Base-by-base conservation (phyloP, 2,888 invertebrate genomes). In the Cantharis rustica region DNA sequence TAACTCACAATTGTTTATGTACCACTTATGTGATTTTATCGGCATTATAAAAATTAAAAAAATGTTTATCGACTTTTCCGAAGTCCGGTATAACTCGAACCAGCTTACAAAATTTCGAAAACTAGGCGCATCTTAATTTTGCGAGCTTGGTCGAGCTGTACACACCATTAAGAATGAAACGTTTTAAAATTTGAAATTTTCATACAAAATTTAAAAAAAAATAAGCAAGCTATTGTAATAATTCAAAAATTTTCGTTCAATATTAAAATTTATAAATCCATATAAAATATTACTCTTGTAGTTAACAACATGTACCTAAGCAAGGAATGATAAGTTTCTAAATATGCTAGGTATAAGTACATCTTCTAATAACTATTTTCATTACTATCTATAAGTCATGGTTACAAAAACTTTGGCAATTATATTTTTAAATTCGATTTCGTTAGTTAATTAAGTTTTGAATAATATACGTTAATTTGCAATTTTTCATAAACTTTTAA, bases 301-400 rank as follows among this genome's bases (percentile, higher is more conserved):
- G 63, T 73, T 61, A 77, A 81, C 81, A 83, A 81, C 83, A 84
- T 84, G 64, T 66, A 66, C 64, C 64, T 89, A 89, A 90, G 90
- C 89, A 91, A 91, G 91, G 91, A 91, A 91, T 91, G 91, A 91
- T 91, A 90, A 88, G 90, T 90, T 90, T 91, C 91, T 84, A 90
- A 89, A 88, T 91, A 89, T 90, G 90, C 91, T 90, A 88, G 86
- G 90, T 90, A 90, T 90, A 88, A 87, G 78, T 79, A 70, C 73
- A 80, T 66, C 71, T 74, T 74, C 68, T 66, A 83, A 80, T 74
- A 81, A 82, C 64, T 80, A 80, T 76, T 73, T 77, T 73, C 80
- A 83, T 78, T 78, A 81, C 75, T 69, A 78, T 79, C 76, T 76
- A 81, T 75, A 68, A 68, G 73, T 83, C 85, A 83, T 83, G 84